phyloP scores from a whole-genome alignment of 2,888 invertebrate species.

The Syrista parreyssii region DNA sequence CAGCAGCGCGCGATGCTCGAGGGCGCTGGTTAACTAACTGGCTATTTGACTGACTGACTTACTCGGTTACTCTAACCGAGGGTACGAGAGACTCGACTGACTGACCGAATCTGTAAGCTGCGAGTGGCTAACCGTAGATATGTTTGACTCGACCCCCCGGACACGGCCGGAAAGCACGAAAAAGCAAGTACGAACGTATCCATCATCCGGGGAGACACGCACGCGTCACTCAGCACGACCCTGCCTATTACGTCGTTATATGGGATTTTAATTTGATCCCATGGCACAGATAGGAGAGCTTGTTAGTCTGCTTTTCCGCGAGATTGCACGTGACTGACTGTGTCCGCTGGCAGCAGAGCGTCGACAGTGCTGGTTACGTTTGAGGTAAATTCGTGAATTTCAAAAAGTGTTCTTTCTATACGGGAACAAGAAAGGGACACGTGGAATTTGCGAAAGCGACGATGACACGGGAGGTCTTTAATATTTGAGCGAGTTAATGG shows the following conservation, averaged over 20 bases:
- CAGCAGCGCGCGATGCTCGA: neutral
- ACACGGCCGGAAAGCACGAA: constrained; percentile 17
- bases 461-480: neutral
- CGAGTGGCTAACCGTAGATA: neutral
- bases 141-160: neutral
- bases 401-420: neutral
- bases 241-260: constrained; percentile 24
- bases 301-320: constrained; percentile 1
- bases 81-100: neutral
- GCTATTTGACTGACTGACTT: neutral
- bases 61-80: neutral
- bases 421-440: neutral
- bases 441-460: neutral
- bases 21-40: constrained; percentile 14
- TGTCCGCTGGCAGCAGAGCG: neutral
- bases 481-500: neutral
- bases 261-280: constrained; percentile 49
- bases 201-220: constrained; percentile 49
- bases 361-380: neutral
- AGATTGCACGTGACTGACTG: neutral
- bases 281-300: constrained; percentile 33
- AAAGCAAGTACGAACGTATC: constrained; percentile 39
- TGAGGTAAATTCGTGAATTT: neutral
- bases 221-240: constrained; percentile 43
- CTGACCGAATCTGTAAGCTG: neutral